Percentiles rank a stretch among this genome's conserved stretches.
Evolutionary conservation across 2,888 invertebrate genomes (phyloP).

Genomic region (Zootermopsis nevadensis): DNA sequence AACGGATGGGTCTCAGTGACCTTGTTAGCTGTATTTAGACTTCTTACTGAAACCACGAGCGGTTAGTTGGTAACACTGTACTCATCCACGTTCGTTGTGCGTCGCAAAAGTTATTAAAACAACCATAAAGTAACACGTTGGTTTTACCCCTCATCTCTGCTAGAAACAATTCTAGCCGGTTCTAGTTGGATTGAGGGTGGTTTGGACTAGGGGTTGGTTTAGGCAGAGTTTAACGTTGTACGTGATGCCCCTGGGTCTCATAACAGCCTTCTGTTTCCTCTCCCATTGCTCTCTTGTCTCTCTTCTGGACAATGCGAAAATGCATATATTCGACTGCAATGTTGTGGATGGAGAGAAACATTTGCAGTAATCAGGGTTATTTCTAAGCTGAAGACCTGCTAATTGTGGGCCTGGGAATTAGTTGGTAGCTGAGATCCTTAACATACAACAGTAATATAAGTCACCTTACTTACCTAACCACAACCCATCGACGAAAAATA

Average conservation of each 20-base stretch:
- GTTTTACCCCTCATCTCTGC: not conserved
- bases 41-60: not conserved
- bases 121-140: not conserved
- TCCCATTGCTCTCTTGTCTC: not conserved
- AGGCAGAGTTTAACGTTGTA: conserved; percentile 24
- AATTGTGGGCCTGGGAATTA: conserved; percentile 22
- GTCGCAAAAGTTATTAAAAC: conserved; percentile 31
- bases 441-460: not conserved
- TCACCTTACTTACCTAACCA: not conserved
- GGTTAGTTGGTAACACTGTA: conserved; percentile 16
- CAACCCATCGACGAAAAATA: not conserved
- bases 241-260: conserved; percentile 37
- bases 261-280: conserved; percentile 23
- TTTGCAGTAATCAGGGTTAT: conserved; percentile 7
- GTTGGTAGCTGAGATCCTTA: not conserved
- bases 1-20: not conserved
- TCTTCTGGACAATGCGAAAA: conserved; percentile 19
- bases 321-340: not conserved
- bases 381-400: not conserved
- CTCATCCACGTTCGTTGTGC: conserved; percentile 7
- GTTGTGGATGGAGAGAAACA: not conserved
- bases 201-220: not conserved
- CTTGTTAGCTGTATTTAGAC: not conserved
- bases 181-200: not conserved
- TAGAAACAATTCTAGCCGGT: not conserved